These are phyloP conservation scores for Mobula birostris DNA, from an alignment of 2,113 vertebrate species.

Conservation along the genomic window DNA sequence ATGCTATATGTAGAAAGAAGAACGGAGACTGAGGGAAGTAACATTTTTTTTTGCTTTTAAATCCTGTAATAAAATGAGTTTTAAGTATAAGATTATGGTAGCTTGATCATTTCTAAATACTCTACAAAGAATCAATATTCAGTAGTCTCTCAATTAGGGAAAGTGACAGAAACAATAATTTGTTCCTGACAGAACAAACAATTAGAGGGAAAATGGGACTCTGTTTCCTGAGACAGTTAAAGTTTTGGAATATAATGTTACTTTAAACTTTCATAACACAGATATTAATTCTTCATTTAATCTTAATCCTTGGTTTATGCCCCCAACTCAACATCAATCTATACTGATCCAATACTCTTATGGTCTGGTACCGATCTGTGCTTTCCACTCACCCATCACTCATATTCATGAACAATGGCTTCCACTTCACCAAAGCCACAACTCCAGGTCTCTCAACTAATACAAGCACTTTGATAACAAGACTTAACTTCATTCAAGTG, in stretches of 20 bases:
- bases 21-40: background rate
- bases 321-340: too few species aligned
- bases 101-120: background rate
- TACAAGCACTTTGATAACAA: background rate
- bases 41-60: background rate
- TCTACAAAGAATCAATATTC: background rate
- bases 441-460: background rate
- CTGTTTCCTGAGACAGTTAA: background rate
- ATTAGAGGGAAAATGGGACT: background rate
- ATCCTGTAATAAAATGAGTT: background rate
- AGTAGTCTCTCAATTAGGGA: background rate
- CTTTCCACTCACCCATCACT: too few species aligned
- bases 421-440: too few species aligned
- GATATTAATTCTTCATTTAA: background rate
- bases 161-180: background rate
- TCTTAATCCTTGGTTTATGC: background rate
- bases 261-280: background rate
- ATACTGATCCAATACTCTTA: too few species aligned
- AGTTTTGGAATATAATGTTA: background rate
- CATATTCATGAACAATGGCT: too few species aligned
- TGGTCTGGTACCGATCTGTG: too few species aligned
- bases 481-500: background rate
- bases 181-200: background rate
- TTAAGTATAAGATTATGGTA: background rate
- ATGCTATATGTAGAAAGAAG: background rate